Conservation (phyloP, 2,888 invertebrate genomes). For the Falcaria lacertinaria region DNA sequence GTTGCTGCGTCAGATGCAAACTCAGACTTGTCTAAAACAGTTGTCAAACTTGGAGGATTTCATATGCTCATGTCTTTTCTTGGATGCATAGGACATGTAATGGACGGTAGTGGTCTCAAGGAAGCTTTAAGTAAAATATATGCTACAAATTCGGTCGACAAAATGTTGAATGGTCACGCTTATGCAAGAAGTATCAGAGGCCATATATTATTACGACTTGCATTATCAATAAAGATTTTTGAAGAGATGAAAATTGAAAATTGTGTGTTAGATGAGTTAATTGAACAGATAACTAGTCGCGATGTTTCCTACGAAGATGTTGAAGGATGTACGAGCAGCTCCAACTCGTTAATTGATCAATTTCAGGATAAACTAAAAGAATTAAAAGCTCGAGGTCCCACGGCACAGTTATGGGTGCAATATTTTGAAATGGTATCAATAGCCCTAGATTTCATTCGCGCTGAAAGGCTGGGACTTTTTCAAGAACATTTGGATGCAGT, state of each 20-base stretch:
- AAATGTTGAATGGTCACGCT: constrained; percentile 35
- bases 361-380: constrained; percentile 21
- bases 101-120: constrained; percentile 35
- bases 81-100: constrained; percentile 36
- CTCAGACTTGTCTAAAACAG: no score
- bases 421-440: constrained; percentile 39
- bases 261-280: constrained; percentile 24
- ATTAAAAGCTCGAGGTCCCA: constrained; percentile 22
- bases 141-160: constrained; percentile 33
- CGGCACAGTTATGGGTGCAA: constrained; percentile 37
- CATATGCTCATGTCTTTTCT: no score
- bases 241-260: constrained; percentile 25
- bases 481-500: no score
- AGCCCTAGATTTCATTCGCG: constrained; percentile 25
- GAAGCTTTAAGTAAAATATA: constrained; percentile 19
- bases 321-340: constrained; percentile 20
- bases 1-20: no score
- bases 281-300: constrained; percentile 23
- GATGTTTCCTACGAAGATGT: constrained; percentile 29
- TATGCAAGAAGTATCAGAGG: constrained; percentile 37
- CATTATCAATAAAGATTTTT: constrained; percentile 20
- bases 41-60: no score
- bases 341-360: constrained; percentile 15
- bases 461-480: constrained; percentile 24
- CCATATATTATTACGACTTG: constrained; percentile 31